Evolutionary conservation across 2,113 vertebrate species (phyloP), one percentile per base, ranked within the genome.

Genomic region (Mesoclemmys tuberculata): DNA sequence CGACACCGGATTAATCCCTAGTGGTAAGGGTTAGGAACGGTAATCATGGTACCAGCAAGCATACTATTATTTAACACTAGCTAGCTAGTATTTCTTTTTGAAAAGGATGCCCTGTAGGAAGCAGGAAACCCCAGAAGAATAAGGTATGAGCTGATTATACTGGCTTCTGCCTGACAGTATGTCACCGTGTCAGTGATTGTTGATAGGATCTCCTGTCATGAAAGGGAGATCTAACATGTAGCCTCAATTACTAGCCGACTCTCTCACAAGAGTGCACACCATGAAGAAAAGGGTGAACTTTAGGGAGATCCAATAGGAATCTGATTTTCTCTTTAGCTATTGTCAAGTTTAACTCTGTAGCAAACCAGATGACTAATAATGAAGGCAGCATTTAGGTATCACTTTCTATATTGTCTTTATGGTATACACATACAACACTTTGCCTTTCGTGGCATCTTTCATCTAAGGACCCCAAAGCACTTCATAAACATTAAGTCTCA

Each of bases 401-500:
- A 58, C 51, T 41, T 35, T 80, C 49, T 79, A 38, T 82, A 83
- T 24, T 31, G 68, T 56, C 41, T 11, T 91, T 90, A 61, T 64
- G 49, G 52, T 49, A 83, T 84, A 93, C 48, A 82, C 74, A 82
- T 80, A 82, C 1, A 78, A 52, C 8, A 3, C 58, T 94, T 89
- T 89, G 31, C 86, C n/a, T 46, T 89, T 6, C 0, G 0, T 16
- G n/a, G 80, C 41, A 90, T 94, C 92, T 89, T 89, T 79, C 88
- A 93, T 84, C 68, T 89, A 86, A 92, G 84, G 71, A 94, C 61
- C 61, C 58, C 83, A 74, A 55, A 71, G 82, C 58, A 75, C 83
- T 94, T 93, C 82, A 83, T 68, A 85, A 90, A 68, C 79, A 75
- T 87, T 79, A 78, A 89, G 80, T 90, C 85, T 82, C 86, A 85